phyloP scores from a whole-genome alignment of 1,140 invertebrate species.

The Leptoteleia sp. region DNA sequence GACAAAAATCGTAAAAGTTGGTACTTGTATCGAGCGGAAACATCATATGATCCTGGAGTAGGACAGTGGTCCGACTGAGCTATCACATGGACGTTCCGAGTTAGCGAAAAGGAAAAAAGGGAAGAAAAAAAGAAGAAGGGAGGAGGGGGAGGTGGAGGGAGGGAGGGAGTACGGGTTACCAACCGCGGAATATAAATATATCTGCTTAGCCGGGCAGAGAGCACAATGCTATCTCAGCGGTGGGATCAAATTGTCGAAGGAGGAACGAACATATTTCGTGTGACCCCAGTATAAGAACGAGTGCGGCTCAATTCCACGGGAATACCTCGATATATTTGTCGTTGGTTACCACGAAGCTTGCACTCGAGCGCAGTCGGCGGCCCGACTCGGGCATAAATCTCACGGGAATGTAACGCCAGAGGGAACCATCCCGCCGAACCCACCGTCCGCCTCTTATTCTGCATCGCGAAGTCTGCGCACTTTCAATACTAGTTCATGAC shows the following conservation, averaged over 20 bases:
- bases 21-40: constrained; percentile 42
- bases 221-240: constrained; percentile 78
- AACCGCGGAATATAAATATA: constrained; percentile 68
- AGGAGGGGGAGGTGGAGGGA: not conserved
- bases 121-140: constrained; percentile 4
- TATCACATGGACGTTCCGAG: constrained; percentile 40
- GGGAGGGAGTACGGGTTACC: constrained; percentile 56
- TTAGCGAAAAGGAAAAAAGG: constrained; percentile 23
- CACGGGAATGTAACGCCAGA: constrained; percentile 70
- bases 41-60: constrained; percentile 52
- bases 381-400: constrained; percentile 69
- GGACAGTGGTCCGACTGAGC: constrained; percentile 57
- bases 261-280: constrained; percentile 78
- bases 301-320: constrained; percentile 76
- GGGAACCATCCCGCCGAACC: constrained; percentile 53
- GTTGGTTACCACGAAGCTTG: constrained; percentile 69
- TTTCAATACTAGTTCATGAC: constrained; percentile 38
- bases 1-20: constrained; percentile 47
- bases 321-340: constrained; percentile 81
- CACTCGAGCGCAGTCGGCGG: constrained; percentile 67
- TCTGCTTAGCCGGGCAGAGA: constrained; percentile 65
- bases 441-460: constrained; percentile 53
- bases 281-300: constrained; percentile 75
- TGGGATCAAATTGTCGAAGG: constrained; percentile 79
- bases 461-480: constrained; percentile 38